Base-by-base conservation (phyloP, 2,888 invertebrate genomes). In the Thera britannica region DNA sequence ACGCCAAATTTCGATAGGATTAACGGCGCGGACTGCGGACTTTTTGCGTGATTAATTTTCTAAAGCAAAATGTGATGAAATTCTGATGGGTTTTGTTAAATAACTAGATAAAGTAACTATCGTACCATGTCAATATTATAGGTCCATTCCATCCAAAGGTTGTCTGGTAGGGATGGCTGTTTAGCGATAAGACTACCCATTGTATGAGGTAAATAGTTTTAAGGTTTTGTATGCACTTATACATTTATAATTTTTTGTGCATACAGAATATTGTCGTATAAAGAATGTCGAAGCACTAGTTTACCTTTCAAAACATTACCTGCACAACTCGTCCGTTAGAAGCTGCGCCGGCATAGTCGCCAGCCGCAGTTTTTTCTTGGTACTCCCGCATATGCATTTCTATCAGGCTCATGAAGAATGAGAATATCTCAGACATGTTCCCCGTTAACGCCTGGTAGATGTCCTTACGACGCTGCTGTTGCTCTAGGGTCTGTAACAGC, bases 391-490 rank as follows among this genome's bases (percentile, higher is more conserved):
- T 97, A 82, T 98, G 97, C 72, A 96, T 93, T 82, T 97, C 97
- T 74, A 97, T 96, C 35, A 98, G 94, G 23, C 96, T 94, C 83
- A 97, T 94, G 84, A 98, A 97, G 87, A 98, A 97, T 41, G 96
- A 95, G 84, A 98, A 98, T 77, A 98, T 97, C 77, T 97, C 96
- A 2, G 96, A 96, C 97, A 98, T 97, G 82, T 97, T 97, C 72
- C 96, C 95, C 0, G 97, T 98, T 41, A 98, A 92, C 4, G 97
- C 98, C 84, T 97, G 97, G 84, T 98, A 97, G 82, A 99, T 97
- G 81, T 98, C 98, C 83, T 98, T 97, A 56, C 98, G 95, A 56
- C 98, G 95, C 84, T 98, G 97, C 85, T 97, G 96, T 56, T 98
- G 98, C 85, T 98, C 98, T 70, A 98, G 89, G 0, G 97, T 98